These are phyloP conservation scores for Vultur gryphus DNA, from an alignment of 2,797 vertebrate species.

Conservation along the genomic window DNA sequence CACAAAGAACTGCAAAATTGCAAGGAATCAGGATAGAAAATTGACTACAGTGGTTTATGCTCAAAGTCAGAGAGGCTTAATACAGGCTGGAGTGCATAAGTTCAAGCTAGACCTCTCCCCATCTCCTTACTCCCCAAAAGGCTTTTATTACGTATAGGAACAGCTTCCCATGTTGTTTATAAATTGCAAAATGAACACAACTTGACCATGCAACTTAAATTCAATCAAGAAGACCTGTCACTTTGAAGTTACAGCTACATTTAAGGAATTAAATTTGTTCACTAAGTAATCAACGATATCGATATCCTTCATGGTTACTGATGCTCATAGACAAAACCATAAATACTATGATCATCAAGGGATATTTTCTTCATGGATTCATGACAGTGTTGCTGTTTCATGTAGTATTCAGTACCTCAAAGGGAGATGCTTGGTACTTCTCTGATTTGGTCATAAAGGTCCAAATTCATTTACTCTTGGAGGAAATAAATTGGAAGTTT, in stretches of 20 bases:
- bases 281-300: background rate
- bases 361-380: background rate
- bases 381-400: background rate
- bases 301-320: background rate
- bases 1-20: background rate
- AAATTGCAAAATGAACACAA: background rate
- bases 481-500: background rate
- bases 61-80: background rate
- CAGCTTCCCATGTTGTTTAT: background rate
- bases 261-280: background rate
- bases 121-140: background rate
- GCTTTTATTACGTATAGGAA: background rate
- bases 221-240: background rate
- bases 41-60: background rate
- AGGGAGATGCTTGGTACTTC: background rate
- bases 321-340: background rate
- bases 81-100: background rate
- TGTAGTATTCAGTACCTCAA: background rate
- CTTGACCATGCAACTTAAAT: background rate
- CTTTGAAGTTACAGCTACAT: background rate
- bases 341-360: background rate
- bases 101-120: background rate
- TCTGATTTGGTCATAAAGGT: background rate
- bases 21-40: background rate
- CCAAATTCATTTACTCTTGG: background rate